Evolutionary conservation across 2,113 vertebrate genomes (phyloP), one percentile per base, ranked within the genome.

Genomic region (Cromileptes altivelis): DNA sequence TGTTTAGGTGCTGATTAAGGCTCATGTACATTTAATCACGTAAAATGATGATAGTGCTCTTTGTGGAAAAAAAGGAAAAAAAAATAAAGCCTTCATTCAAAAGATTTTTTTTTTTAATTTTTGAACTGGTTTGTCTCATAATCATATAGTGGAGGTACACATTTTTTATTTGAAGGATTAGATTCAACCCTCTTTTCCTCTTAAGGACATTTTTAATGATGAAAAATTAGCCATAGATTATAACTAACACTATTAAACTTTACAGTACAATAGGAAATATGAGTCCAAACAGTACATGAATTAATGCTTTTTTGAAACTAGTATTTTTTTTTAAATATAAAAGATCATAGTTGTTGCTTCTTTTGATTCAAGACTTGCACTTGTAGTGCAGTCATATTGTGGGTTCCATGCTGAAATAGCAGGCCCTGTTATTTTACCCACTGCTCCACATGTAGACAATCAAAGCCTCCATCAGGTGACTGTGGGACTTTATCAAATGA

Each of bases 401-500:
- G 15, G 23, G 21, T 17, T 23, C 33, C 15, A 13, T 42, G 56
- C 23, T 53, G 63, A 14, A 67, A 13, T 2, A 63, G 25, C 42
- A 68, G 25, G 12, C 33, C 56, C n/a, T 68, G 62, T 72, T 37
- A 11, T 47, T 79, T 71, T 6, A 19, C 56, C 14, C 19, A 19
- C 55, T 21, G 18, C 56, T 67, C 15, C 56, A 55, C 18, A 45
- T 64, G 56, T 13, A 70, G 18, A 49, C 56, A 30, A 10, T 64
- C 33, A 27, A 60, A 77, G 25, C 21, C 74, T 68, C 70, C 33
- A 61, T 70, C 52, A 56, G 53, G 55, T 27, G 40, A 47, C 0
- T 37, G 53, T 57, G 67, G 14, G 13, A 6, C 25, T 21, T 69
- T 56, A 53, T 72, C 62, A 65, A 69, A 79, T n/a, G 61, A 78